A percentile compares a stretch with the other conserved stretches of the same genome.
Evolutionary conservation across 1,140 invertebrate genomes (phyloP).

Genomic region (Meloidogyne floridensis): DNA sequence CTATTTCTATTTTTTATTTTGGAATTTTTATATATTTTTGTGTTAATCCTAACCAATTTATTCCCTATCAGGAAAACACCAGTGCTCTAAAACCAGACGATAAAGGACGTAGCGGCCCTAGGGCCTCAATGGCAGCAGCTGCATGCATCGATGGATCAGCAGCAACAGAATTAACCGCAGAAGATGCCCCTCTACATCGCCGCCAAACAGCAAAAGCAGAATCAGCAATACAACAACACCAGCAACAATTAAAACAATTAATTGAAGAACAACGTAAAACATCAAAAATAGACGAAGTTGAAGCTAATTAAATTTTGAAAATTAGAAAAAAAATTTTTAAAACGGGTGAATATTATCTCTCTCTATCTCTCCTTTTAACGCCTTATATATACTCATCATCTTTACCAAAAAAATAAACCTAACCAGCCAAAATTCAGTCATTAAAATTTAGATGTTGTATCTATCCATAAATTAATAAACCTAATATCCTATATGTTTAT

Average conservation of each 20-base stretch:
- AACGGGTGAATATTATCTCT: not conserved
- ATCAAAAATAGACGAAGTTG: not conserved
- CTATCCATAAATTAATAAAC: too few relatives aligned
- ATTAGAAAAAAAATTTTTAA: not conserved
- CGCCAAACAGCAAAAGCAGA: not conserved
- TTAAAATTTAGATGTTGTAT: too few relatives aligned
- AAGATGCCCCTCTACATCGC: not conserved
- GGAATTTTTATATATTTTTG: too few relatives aligned
- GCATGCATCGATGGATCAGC: conserved; percentile 3
- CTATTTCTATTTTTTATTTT: too few relatives aligned
- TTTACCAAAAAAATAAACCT: too few relatives aligned
- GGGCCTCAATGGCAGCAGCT: not conserved
- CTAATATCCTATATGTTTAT: too few relatives aligned
- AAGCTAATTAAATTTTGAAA: not conserved
- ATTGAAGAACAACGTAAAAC: conserved; percentile 9
- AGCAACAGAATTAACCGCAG: not conserved
- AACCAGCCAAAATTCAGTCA: too few relatives aligned
- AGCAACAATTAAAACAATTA: not conserved
- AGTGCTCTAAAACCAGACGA: not conserved
- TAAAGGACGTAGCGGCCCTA: not conserved
- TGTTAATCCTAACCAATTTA: too few relatives aligned
- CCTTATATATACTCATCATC: not conserved
- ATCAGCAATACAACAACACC: conserved; percentile 5
- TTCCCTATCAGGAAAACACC: not conserved
- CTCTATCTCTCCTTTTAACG: not conserved